Base-by-base conservation (phyloP, 37 sponge, comb jelly and placozoan genomes). In the Axinella damicornis region DNA sequence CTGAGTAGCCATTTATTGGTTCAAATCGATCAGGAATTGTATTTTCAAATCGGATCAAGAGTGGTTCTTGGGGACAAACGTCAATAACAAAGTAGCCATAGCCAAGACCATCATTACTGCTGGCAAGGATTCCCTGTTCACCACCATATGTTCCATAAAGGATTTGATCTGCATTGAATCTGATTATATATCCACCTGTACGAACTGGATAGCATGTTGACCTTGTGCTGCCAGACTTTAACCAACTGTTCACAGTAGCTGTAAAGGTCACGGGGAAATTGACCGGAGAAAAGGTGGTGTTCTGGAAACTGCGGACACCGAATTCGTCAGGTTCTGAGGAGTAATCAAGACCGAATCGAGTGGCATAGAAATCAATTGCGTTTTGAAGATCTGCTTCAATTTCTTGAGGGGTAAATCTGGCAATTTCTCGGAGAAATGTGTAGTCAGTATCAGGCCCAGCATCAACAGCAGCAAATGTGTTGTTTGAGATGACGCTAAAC, bases 291-390 rank as follows among this genome's bases (percentile, higher is more conserved):
- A 79, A 33, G 19, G 30, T 19, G 24, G 80, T 38, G 33, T 79
- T 79, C 53, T 65, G 34, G 15, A 65, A 65, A 38, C 33, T 1
- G 4, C 62, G 31, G 9, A 38, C 55, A 15, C 62, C 62, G 6
- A 31, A 16, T 32, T 64, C 68, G 22, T 64, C 33, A 16, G 39
- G n/a, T 15, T 65, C 24, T 15, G 24, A n/a, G 24, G 80, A 79
- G 80, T 65, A 79, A 65, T 79, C 68, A 21, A 79, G 68, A 28
- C 67, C 80, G 22, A 36, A 79, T n/a, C 37, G 19, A n/a, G 31
- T 34, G 54, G 69, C 67, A 38, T 41, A 79, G 41, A 64, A 79
- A 25, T 79, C 5, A 20, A 79, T 65, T 2, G 80, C 80, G 34
- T 79, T 67, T 19, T 62, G 25, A 62, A 41, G 69, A 20, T 37